Evolutionary conservation across 2,888 invertebrate species (phyloP).

Genomic region (Ormyrus labotus): DNA sequence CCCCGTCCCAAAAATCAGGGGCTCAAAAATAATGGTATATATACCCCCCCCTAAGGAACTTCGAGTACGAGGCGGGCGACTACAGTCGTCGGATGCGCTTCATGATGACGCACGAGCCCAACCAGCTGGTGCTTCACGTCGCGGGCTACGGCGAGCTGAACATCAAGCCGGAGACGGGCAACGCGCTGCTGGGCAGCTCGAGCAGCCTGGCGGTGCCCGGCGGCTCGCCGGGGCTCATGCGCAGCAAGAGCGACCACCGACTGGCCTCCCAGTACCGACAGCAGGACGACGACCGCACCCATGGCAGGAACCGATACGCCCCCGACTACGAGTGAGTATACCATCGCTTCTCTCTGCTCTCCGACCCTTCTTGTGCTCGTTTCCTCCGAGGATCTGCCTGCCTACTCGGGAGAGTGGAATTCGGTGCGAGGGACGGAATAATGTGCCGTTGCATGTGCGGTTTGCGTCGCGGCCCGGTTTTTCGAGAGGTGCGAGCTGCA

Average conservation of each 20-base stretch:
- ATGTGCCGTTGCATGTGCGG: no score
- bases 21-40: no score
- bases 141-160: constrained; percentile 94
- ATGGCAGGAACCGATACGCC: constrained; percentile 73
- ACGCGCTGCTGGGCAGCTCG: constrained; percentile 73
- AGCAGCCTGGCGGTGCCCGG: constrained; percentile 79
- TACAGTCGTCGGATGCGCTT: constrained; percentile 91
- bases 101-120: constrained; percentile 93
- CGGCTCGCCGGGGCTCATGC: constrained; percentile 85
- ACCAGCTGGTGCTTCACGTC: constrained; percentile 91
- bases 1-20: no score
- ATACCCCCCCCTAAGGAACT: constrained; percentile 79
- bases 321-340: constrained; percentile 73
- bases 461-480: no score
- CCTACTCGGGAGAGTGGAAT: no score
- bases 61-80: constrained; percentile 94
- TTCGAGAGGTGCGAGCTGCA: no score
- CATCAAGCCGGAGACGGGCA: constrained; percentile 80
- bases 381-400: no score
- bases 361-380: no score
- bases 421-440: no score
- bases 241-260: constrained; percentile 95
- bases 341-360: neutral
- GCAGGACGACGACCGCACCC: constrained; percentile 82
- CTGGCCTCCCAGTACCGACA: constrained; percentile 92